These are phyloP conservation scores for Mareca strepera DNA, from an alignment of 2,797 vertebrate species.

Conservation along the genomic window DNA sequence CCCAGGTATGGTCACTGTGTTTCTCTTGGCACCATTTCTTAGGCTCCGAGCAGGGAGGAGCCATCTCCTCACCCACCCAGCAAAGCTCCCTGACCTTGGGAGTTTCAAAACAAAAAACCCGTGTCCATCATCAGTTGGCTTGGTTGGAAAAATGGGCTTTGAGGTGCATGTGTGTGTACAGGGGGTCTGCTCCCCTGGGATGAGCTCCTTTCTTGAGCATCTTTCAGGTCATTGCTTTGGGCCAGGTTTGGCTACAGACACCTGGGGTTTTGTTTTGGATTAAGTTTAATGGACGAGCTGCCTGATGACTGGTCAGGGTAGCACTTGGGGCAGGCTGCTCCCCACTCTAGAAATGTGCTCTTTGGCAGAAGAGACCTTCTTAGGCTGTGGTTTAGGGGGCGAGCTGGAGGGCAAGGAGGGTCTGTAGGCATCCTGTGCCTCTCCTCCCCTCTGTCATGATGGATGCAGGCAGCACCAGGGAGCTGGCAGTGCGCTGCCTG, in stretches of 20 bases:
- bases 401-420: not conserved
- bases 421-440: fast-evolving
- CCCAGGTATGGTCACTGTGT: not conserved
- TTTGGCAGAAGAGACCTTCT: not conserved
- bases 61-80: not conserved
- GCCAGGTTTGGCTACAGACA: not conserved
- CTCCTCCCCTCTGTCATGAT: not conserved
- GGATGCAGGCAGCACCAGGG: not conserved
- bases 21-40: not conserved
- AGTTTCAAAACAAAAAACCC: not conserved
- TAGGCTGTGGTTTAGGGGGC: no score
- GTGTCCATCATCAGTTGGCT: not conserved
- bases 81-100: fast-evolving
- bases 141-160: not conserved
- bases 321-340: not conserved
- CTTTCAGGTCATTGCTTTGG: not conserved
- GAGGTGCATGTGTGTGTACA: no score
- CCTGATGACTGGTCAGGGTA: not conserved
- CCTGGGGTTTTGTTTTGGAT: not conserved
- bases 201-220: not conserved
- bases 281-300: not conserved
- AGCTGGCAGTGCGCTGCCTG: not conserved
- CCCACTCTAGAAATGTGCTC: not conserved
- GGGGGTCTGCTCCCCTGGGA: not conserved
- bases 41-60: no score